Base-by-base conservation (phyloP, 2,113 vertebrate genomes). In the Fregata magnificens region DNA sequence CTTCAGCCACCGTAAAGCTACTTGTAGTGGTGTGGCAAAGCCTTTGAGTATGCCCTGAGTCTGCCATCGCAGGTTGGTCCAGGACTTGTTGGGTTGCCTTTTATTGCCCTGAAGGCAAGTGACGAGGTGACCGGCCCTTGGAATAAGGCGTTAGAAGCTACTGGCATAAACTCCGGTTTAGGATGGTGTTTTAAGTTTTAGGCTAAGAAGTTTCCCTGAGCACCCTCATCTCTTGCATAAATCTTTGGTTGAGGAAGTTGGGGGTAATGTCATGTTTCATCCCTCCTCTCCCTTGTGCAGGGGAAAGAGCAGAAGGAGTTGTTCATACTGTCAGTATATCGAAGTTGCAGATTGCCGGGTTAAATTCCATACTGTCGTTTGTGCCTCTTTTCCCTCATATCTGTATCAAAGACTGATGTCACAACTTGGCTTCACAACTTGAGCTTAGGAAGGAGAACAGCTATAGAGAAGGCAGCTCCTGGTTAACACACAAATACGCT, bases 401-500 rank as follows among this genome's bases (percentile, higher is more conserved):
- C 77, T 96, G 93, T 71, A 95, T 97, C 91, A 94, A 93, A 95
- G 87, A 38, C 91, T 90, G 78, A 77, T 95, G 91, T 95, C 79
- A 90, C 62, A 66, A 89, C 66, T 94, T 95, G 78, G 67, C 86
- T 96, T 94, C 15, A 6, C 94, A 92, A 87, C 84, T 90, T 69
- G 70, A 88, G 71, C 38, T 93, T 44, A 91, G 91, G 85, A 86
- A 90, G 86, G 65, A 70, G 91, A 95, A 77, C 89, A 95, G 82
- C 67, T 80, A 77, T 36, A 85, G 84, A 88, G 89, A 74, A 94
- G 93, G 95, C 95, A 97, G 94, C 70, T 96, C 86, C 96, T 95
- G 93, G 81, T 97, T 97, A 97, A 95, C 95, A 97, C 94, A 78
- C 86, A 96, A 95, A 96, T 97, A 86, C 74, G 87, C 94, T 94